These are phyloP conservation scores for Thyatira batis DNA, from an alignment of 2,888 invertebrate species.

Conservation along the genomic window DNA sequence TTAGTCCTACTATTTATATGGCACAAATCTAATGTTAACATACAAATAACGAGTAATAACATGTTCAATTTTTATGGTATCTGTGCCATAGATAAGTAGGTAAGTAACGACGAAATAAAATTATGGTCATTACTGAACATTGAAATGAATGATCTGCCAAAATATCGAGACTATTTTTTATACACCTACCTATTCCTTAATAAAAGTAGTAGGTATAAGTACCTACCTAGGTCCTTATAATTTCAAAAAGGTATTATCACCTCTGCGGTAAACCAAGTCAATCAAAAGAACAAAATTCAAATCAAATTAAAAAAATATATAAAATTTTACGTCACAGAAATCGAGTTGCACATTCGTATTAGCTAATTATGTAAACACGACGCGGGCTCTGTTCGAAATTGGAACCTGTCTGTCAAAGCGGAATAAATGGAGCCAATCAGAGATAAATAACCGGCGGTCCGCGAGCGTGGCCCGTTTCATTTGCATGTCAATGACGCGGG, in stretches of 20 bases:
- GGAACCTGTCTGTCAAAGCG: slow-evolving; percentile 75
- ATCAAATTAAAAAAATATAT: not conserved
- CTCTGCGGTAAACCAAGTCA: no score
- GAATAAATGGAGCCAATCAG: slow-evolving; percentile 78
- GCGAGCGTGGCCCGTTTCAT: slow-evolving; percentile 70
- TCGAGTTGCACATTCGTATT: slow-evolving; percentile 34
- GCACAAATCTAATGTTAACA: not conserved
- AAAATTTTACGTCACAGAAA: not conserved
- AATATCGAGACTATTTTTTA: no score
- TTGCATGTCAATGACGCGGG: slow-evolving; percentile 73
- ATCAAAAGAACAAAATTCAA: not conserved
- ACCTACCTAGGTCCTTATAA: no score
- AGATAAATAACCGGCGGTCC: slow-evolving; percentile 78
- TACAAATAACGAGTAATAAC: not conserved
- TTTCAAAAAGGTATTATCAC: no score
- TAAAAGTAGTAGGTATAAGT: no score
- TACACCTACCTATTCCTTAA: no score
- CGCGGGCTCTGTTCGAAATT: slow-evolving; percentile 61
- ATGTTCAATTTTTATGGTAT: not conserved
- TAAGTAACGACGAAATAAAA: not conserved
- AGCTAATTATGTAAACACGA: slow-evolving; percentile 63
- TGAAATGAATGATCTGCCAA: no score
- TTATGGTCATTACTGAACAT: not conserved
- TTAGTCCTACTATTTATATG: not conserved
- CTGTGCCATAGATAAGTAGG: no score